Base-by-base conservation (phyloP, 2,113 vertebrate genomes). In the Callospermophilus lateralis region DNA sequence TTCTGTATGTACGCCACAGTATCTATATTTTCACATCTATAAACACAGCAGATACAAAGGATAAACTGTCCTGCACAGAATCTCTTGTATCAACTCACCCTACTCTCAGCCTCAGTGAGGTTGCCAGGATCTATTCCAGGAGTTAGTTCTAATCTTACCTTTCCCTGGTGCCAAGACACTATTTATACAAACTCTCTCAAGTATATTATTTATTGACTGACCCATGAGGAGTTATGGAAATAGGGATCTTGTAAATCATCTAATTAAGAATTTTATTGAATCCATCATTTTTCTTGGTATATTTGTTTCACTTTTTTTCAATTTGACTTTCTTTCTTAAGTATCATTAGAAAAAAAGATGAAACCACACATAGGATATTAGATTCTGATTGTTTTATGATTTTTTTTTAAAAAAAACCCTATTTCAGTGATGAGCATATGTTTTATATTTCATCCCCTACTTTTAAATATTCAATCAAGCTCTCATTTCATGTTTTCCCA, bases 41-140 rank as follows among this genome's bases (percentile, higher is more conserved):
- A 95, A 93, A 83, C 51, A 91, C 24, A 91, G 89, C 53, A 92
- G 51, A 95, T 80, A 16, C 20, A 78, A 94, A 94, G 93, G n/a
- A 92, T 73, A 95, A 92, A 80, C 68, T 93, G 88, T 92, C 77
- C 67, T 85, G 20, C 28, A 61, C 30, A 42, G 42, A 70, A 72
- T 96, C 45, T 76, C 34, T 30, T 58, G 32, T 22, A 65, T 95
- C 95, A 95, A 17, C 72, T 92, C 53, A 85, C 91, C 94, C 34
- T 65, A 45, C n/a, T 53, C 68, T 39, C 37, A 88, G 67, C 20
- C 22, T 94, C 51, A 83, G 6, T 24, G 34, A 84, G 30, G 39
- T 24, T 76, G 88, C 80, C 96, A 98, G 72, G 42, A 48, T 16
- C 13, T 17, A 42, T 55, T 93, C 53, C 42, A 67, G 87, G 72